phyloP scores from a whole-genome alignment of 2,888 invertebrate species.

The Magallana nippona region DNA sequence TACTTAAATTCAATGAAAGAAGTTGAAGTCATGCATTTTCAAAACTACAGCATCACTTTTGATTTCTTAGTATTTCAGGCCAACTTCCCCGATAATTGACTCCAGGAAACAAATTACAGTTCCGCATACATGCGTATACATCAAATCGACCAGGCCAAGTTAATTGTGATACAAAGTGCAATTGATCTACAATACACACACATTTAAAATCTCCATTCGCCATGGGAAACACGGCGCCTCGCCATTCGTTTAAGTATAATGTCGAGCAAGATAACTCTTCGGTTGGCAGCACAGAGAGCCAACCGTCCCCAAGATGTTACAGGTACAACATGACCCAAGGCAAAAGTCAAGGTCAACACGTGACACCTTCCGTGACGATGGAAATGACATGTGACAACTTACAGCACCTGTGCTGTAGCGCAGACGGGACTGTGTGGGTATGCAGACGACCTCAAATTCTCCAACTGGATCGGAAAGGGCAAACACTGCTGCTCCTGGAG shows the following conservation, averaged over 20 bases:
- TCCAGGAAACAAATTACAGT: no score
- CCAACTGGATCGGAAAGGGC: neutral
- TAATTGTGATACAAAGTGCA: no score
- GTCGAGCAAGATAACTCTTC: neutral
- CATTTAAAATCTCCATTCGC: neutral
- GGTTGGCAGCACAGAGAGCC: neutral
- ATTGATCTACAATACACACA: no score
- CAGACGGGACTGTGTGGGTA: neutral
- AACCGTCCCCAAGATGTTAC: constrained; percentile 2
- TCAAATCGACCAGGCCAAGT: no score
- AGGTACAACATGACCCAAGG: constrained; percentile 3
- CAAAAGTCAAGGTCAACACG: neutral
- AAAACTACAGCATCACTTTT: no score
- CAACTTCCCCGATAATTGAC: no score
- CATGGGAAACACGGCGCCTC: neutral
- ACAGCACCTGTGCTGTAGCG: neutral
- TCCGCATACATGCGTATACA: no score
- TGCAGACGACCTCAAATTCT: constrained; percentile 17
- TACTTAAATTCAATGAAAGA: no score
- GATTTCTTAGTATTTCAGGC: no score
- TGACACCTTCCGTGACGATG: neutral
- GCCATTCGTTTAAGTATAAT: neutral
- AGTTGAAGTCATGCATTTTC: no score
- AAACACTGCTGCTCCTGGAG: neutral
- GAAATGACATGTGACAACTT: constrained; percentile 3